These are phyloP conservation scores for Lynx canadensis DNA, from an alignment of 2,113 vertebrate species.

Conservation along the genomic window DNA sequence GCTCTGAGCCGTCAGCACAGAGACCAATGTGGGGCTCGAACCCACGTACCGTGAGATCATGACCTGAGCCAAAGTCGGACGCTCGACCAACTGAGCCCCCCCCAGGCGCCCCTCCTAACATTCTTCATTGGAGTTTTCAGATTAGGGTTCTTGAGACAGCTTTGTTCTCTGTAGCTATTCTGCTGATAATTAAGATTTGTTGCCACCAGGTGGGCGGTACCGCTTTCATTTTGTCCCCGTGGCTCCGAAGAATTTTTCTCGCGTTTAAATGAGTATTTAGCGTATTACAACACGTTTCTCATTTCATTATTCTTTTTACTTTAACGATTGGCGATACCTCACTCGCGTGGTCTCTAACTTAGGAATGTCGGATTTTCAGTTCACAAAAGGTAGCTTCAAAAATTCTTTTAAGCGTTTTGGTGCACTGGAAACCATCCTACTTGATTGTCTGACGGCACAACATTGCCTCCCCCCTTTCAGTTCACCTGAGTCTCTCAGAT, in stretches of 20 bases:
- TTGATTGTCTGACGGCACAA: background rate
- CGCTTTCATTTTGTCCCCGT: conserved; percentile 16
- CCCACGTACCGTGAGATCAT: too few species aligned
- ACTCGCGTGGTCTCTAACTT: background rate
- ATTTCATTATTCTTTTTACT: background rate
- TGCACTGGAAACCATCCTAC: background rate
- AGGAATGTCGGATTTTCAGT: background rate
- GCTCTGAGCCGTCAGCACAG: too few species aligned
- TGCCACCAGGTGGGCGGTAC: background rate
- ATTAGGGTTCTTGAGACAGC: background rate
- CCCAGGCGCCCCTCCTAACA: background rate
- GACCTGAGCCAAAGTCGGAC: too few species aligned
- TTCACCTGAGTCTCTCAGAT: background rate
- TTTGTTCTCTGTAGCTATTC: background rate
- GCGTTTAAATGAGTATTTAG: background rate
- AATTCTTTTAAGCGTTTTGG: background rate
- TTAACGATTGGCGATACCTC: background rate
- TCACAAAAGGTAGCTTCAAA: conserved; percentile 6
- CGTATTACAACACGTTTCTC: background rate
- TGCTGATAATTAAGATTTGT: background rate
- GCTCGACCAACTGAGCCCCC: too few species aligned
- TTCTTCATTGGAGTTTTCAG: background rate
- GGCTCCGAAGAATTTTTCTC: conserved; percentile 14
- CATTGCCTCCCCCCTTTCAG: background rate
- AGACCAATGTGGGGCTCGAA: too few species aligned